Evolutionary conservation across 2,113 vertebrate genomes (phyloP).

Genomic region (Cygnus atratus): DNA sequence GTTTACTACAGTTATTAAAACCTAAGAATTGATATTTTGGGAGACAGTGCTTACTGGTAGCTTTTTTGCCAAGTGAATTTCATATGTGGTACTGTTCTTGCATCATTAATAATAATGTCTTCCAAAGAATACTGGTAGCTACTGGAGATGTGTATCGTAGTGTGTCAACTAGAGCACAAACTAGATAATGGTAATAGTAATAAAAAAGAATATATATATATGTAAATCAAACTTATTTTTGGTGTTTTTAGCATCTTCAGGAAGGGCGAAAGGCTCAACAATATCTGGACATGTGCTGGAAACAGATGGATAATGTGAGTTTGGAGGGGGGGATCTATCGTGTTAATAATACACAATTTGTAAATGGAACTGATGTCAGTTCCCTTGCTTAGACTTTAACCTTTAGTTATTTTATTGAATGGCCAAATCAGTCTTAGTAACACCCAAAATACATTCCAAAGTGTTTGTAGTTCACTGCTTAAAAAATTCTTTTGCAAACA

Average conservation of each 20-base stretch:
- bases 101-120: not conserved
- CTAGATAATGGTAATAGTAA: not conserved
- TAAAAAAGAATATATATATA: not conserved
- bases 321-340: not conserved
- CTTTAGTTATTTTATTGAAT: not conserved
- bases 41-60: not conserved
- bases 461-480: not conserved
- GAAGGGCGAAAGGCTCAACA: conserved; percentile 97
- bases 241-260: conserved; percentile 89
- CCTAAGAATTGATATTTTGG: not conserved
- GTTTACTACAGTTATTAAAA: not conserved
- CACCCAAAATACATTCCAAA: not conserved
- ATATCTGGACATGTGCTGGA: conserved; percentile 96
- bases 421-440: not conserved
- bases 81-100: not conserved
- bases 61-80: not conserved
- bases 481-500: not conserved
- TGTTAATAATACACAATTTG: not conserved
- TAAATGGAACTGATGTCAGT: not conserved
- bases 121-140: not conserved
- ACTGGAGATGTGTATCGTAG: not conserved
- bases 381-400: not conserved
- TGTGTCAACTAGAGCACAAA: not conserved
- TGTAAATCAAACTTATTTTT: not conserved
- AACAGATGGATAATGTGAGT: conserved; percentile 99